These are phyloP conservation scores for Reticulitermes speratus DNA, from an alignment of 1,140 invertebrate genomes.

Conservation along the genomic window DNA sequence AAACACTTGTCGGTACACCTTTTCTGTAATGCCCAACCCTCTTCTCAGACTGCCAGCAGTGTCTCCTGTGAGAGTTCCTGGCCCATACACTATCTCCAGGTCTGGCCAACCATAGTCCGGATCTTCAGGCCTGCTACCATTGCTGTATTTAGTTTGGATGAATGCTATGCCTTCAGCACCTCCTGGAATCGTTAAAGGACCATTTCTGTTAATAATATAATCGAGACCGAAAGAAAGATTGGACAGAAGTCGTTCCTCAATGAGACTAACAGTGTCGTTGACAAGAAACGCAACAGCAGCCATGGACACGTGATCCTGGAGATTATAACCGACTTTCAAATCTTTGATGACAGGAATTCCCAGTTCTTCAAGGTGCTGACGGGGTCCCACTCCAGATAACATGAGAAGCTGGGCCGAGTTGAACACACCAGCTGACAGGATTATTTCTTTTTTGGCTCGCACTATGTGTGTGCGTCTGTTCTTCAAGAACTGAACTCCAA, in stretches of 20 bases:
- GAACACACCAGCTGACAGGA: conserved; percentile 72
- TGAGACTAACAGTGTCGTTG: conserved; percentile 49
- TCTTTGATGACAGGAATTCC: conserved; percentile 66
- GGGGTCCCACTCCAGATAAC: conserved; percentile 77
- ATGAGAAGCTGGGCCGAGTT: conserved; percentile 77
- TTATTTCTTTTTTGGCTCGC: conserved; percentile 67
- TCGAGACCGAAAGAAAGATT: conserved; percentile 44
- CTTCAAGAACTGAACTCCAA: conserved; percentile 62
- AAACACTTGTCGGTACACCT: conserved; percentile 64
- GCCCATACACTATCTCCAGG: conserved; percentile 70
- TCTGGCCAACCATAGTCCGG: conserved; percentile 68
- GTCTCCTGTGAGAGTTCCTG: conserved; percentile 70
- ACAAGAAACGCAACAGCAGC: conserved; percentile 68
- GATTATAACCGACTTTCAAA: conserved; percentile 73
- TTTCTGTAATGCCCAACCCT: conserved; percentile 63
- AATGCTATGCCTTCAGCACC: conserved; percentile 79
- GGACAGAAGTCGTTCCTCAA: conserved; percentile 34
- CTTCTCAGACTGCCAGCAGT: conserved; percentile 62
- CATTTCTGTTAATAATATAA: conserved; percentile 56
- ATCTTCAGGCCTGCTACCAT: conserved; percentile 55
- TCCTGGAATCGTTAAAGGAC: conserved; percentile 74
- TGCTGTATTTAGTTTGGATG: conserved; percentile 22
- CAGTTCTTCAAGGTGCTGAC: conserved; percentile 59
- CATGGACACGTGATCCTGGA: conserved; percentile 74
- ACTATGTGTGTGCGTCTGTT: conserved; percentile 56